Evolutionary conservation across 2,113 vertebrate genomes (phyloP), one percentile per base, ranked within the genome.

Genomic region (Oncorhynchus nerka): DNA sequence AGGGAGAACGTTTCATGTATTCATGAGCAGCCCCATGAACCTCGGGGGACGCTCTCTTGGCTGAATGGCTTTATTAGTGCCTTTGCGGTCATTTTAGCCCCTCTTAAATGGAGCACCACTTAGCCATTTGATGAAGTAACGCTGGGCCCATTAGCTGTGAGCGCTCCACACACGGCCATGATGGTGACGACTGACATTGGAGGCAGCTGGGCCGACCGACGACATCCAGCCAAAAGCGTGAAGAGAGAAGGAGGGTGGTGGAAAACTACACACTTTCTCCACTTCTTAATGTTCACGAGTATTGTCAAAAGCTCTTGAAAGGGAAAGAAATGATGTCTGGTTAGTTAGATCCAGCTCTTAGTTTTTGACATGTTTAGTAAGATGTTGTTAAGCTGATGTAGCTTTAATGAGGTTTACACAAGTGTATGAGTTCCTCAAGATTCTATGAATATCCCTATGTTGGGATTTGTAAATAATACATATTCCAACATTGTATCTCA

Each of bases 51-150:
- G 8, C 75, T 69, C 76, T 78, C 79, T 79, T 75, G 57, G 72
- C 81, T 78, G 84, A 91, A 92, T 76, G 79, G 85, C 89, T 93
- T 93, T 93, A 94, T 94, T 94, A 92, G 90, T 81, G 88, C 85
- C 87, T 84, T 75, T 79, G 85, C 86, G 84, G 87, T 90, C 89
- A 89, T 88, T 89, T 83, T 77, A 81, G 88, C 92, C 86, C 84
- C 86, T 90, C 85, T 92, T 89, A 90, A 93, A 93, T 82, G 84
- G 77, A 88, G 89, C 88, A 77, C 91, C 93, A 92, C 93, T 94
- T 92, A 92, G 88, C 90, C 86, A 87, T 90, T 90, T 86, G 90
- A 93, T 93, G 92, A 93, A 93, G 92, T 93, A 92, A 94, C 89
- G 71, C 75, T 26, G 87, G 79, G 87, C 84, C 91, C 91, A 93